Conservation (phyloP, 2,113 vertebrate species). For the Heptranchias perlo region DNA sequence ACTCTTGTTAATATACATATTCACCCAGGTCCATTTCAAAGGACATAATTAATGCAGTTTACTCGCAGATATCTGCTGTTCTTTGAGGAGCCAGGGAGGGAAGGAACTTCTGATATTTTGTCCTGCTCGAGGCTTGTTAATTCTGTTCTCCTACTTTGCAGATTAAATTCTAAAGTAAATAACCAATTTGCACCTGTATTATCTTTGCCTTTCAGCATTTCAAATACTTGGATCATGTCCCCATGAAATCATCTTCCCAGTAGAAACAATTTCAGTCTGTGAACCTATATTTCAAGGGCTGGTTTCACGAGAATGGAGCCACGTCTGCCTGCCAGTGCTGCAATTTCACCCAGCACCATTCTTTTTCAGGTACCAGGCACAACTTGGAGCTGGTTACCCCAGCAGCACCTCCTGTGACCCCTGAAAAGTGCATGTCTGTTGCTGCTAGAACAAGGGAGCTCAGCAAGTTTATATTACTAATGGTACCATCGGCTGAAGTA, state of each 20-base stretch:
- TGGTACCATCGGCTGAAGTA: not conserved
- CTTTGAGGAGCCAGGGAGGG: not conserved
- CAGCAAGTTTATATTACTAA: not conserved
- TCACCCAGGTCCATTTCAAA: not conserved
- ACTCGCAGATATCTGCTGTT: not conserved
- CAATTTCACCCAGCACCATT: not conserved
- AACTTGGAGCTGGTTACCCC: not conserved
- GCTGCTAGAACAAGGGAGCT: not conserved
- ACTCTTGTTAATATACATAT: slow-evolving; percentile 6
- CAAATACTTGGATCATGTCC: not conserved
- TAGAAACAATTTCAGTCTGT: not conserved
- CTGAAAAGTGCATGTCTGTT: not conserved
- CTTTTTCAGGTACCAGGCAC: not conserved
- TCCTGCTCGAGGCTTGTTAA: not conserved
- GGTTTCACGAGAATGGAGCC: not conserved
- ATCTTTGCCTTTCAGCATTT: not conserved
- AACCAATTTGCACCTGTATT: not conserved
- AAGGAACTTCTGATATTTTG: not conserved
- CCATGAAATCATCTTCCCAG: not conserved
- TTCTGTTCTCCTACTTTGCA: not conserved
- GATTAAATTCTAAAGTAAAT: slow-evolving; percentile 4
- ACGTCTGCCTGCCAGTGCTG: not conserved
- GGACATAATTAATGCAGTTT: not conserved
- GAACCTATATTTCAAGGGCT: not conserved
- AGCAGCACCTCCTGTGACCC: not conserved